Percentiles rank a stretch among this genome's conserved stretches.
These are phyloP conservation scores for Bovichtus diacanthus DNA, from an alignment of 2,797 vertebrate species.

Conservation along the genomic window DNA sequence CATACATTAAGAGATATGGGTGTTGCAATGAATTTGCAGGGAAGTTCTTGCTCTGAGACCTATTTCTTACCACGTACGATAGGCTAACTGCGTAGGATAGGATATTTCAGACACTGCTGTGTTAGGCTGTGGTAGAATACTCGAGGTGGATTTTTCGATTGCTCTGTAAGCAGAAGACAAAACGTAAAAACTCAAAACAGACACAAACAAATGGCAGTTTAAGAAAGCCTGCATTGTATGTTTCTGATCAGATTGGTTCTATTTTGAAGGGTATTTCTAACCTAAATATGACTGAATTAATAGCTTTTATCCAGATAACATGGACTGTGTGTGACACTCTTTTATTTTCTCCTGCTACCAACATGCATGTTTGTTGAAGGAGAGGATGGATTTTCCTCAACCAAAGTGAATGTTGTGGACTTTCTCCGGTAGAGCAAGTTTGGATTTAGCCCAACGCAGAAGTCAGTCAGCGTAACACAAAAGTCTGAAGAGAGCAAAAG, in stretches of 20 bases:
- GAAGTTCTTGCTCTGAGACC: not conserved
- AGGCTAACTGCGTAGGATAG: not conserved
- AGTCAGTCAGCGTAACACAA: too few species aligned
- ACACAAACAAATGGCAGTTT: not conserved
- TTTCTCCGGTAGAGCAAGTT: too few species aligned
- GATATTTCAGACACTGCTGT: not conserved
- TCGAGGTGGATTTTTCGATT: too few species aligned
- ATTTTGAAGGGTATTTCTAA: not conserved
- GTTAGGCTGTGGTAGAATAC: not conserved
- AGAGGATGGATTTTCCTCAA: too few species aligned
- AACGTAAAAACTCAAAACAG: too few species aligned
- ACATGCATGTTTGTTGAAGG: not conserved
- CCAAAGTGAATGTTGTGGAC: too few species aligned
- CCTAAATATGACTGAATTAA: not conserved
- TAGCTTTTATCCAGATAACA: not conserved
- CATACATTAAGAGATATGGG: not conserved
- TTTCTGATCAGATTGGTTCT: not conserved
- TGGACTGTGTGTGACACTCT: not conserved
- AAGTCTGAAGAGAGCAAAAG: too few species aligned
- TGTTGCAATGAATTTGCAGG: not conserved
- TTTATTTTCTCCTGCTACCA: not conserved
- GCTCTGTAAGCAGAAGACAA: too few species aligned
- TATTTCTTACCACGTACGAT: not conserved
- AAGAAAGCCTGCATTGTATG: not conserved
- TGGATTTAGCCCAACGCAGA: too few species aligned